Evolutionary conservation across 1,140 invertebrate species (phyloP).

Genomic region (Temnothorax longispinosus): DNA sequence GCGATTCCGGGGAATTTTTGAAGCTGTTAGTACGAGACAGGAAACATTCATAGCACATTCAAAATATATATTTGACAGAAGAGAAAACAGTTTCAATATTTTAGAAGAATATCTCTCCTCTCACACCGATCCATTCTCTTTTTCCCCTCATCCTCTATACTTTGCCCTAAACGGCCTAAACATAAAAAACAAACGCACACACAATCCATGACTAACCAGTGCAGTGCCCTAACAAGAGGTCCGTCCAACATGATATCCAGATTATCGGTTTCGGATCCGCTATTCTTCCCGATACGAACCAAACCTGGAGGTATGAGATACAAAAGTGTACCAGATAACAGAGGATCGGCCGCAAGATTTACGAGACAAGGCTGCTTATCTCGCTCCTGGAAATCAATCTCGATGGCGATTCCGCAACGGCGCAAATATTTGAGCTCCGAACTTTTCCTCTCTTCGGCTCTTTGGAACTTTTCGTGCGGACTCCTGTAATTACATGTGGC

Average conservation of each 20-base stretch:
- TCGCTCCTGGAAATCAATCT: constrained; percentile 81
- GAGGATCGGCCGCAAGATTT: constrained; percentile 90
- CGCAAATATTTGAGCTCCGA: constrained; percentile 87
- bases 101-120: not conserved
- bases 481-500: constrained; percentile 78
- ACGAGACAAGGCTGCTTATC: constrained; percentile 87
- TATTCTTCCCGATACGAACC: constrained; percentile 84
- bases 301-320: constrained; percentile 87
- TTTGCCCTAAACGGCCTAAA: not conserved
- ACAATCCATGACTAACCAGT: constrained; percentile 86
- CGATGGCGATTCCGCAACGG: constrained; percentile 86
- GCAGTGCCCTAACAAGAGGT: constrained; percentile 88
- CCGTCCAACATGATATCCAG: constrained; percentile 89
- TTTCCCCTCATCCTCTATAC: not conserved
- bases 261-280: constrained; percentile 62
- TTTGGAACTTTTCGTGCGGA: constrained; percentile 85
- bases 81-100: not conserved
- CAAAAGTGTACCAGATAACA: constrained; percentile 89
- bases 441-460: constrained; percentile 87
- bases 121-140: not conserved
- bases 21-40: not conserved
- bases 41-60: not conserved
- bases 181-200: constrained; percentile 10
- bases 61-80: not conserved
- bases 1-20: not conserved